Base-by-base conservation (phyloP, 1,140 invertebrate species). In the Macrosteles quadrilineatus region DNA sequence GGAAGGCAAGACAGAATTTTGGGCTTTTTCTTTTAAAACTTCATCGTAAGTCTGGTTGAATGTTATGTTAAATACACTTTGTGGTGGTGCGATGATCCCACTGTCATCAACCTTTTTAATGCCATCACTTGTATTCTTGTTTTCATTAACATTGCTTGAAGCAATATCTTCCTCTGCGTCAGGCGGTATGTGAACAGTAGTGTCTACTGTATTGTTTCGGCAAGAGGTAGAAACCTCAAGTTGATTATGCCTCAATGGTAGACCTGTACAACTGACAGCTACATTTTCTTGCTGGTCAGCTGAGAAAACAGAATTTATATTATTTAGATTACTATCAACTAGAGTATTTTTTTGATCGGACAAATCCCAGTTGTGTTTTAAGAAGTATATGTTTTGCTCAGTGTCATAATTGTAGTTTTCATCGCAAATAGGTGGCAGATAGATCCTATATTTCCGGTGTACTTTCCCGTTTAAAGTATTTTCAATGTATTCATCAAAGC, bases 401-500 rank as follows among this genome's bases (percentile, higher is more conserved):
- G 12, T 11, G 27, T 59, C 25, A 59, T 27, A 59, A 9, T 25
- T n/a, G 27, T 59, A 59, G 25, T 6, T 27, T 30, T 59, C 55
- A 6, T 59, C 21, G 27, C 55, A 27, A 27, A 59, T 30, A 25
- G 55, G 11, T 27, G 55, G 55, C n/a, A 59, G 12, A 9, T 23
- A n/a, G 1, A 59, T 25, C n/a, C 55, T 25, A 11, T 11, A 12
- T 6, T 27, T 59, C 6, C 55, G 21, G 25, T 59, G 55, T 9
- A 59, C 55, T 59, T 59, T 59, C 12, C 55, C 55, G 4, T 29
- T 25, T 12, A 59, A 30, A 59, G 25, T 29, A 27, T 59, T 59
- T 59, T 25, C 27, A 59, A 59, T 59, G 27, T 59, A 59, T 9
- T 27, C 55, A 59, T 59, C 55, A 59, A 27, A n/a, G 6, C 27